Base-by-base conservation (phyloP, 2,888 invertebrate genomes). In the Phyllotreta cruciferae region DNA sequence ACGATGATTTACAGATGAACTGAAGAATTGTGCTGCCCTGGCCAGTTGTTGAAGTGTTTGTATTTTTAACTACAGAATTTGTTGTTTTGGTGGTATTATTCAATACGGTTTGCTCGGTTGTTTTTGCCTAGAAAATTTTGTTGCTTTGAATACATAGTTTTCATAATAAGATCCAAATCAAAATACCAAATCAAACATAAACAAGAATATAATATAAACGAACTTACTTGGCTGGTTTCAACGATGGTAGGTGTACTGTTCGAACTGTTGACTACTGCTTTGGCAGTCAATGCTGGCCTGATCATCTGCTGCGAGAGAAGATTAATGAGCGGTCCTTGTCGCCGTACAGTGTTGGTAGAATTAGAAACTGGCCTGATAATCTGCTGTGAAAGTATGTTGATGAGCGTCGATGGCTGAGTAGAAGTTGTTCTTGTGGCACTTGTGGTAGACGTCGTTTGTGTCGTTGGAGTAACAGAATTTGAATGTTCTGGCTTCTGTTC, bases 1-100 rank as follows among this genome's bases (percentile, higher is more conserved):
- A 70, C 6, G 78, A 80, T 41, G 88, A 86, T 78, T 88, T 88
- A 73, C 87, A 88, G 47, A 88, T 85, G 74, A 87, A 86, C 71
- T 87, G 87, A 34, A 87, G 83, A 62, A 81, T 81, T 24, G 80
- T 79, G 66, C 79, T 77, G 9, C 73, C 73, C 49, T 67, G 71
- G 24, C 75, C 69, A 39, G 70, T 70, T 42, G 73, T 53, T 4
- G 74, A 64, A 11, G 76, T 70, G 42, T 61, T 69, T 39, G 64
- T 49, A 35, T 63, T 64, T 44, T 71, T 73, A 10, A 73, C 63
- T 34, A 71, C 69, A 42, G 75, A 67, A 13, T 71, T 71, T 42
- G 70, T 70, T 36, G 71, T 67, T 58, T 71, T 70, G 39, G 68
- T 66, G 50, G 69, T 58, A 57, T 65, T 66, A 57, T 62, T 70